A percentile compares a stretch with the other conserved stretches of the same genome.
Evolutionary conservation across 2,113 vertebrate genomes (phyloP).

Genomic region (Hyperopisus bebe): DNA sequence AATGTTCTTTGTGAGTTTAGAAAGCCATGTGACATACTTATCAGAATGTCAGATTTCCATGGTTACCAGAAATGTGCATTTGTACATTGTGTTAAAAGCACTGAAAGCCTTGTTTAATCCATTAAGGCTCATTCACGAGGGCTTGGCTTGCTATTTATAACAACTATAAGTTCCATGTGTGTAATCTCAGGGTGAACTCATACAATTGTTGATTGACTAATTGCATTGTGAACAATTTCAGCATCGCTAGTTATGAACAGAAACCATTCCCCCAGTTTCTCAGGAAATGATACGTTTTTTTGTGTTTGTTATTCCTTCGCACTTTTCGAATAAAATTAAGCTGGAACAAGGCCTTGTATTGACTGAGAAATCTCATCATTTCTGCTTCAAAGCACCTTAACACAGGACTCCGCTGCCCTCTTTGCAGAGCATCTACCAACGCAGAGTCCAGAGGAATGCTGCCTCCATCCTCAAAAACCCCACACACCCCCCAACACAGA

Average conservation of each 20-base stretch:
- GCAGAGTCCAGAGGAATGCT: too few species aligned
- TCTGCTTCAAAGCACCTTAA: not conserved
- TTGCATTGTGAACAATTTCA: not conserved
- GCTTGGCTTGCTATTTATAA: not conserved
- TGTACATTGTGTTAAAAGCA: too few species aligned
- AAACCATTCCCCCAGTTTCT: not conserved
- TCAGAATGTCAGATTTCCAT: not conserved
- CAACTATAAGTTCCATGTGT: not conserved
- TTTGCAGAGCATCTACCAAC: too few species aligned
- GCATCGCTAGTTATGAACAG: not conserved
- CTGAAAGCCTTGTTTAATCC: not conserved
- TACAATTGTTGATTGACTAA: not conserved
- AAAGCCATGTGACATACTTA: not conserved
- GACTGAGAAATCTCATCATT: not conserved
- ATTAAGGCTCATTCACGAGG: not conserved
- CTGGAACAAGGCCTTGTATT: not conserved
- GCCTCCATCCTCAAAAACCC: too few species aligned
- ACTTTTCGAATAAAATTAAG: not conserved
- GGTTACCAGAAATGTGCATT: slow-evolving; percentile 3
- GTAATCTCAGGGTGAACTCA: not conserved
- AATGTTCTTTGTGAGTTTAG: not conserved
- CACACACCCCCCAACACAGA: too few species aligned
- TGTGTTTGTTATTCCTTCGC: not conserved
- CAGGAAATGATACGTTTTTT: not conserved
- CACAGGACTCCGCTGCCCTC: too few species aligned